These are phyloP conservation scores for Phanerotoma sp. DNA, from an alignment of 2,888 invertebrate species.

Conservation along the genomic window DNA sequence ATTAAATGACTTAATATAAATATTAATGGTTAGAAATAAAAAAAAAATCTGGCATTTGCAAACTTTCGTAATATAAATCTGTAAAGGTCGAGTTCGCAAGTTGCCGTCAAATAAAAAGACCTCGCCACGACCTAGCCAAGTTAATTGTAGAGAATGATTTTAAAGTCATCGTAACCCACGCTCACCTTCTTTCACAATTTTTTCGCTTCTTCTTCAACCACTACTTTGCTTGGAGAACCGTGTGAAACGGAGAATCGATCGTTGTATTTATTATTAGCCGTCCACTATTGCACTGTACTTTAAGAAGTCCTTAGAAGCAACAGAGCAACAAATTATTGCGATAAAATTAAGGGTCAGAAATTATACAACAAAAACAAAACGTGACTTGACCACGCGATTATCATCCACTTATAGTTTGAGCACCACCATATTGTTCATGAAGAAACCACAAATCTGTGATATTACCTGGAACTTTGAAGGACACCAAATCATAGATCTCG, in stretches of 20 bases:
- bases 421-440: slow-evolving; percentile 12
- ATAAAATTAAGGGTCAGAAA: slow-evolving; percentile 4
- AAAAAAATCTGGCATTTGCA: neutral
- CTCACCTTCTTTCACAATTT: slow-evolving; percentile 29
- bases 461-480: slow-evolving; percentile 7
- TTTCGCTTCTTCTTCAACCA: slow-evolving; percentile 9
- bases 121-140: slow-evolving; percentile 29
- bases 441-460: slow-evolving; percentile 13
- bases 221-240: slow-evolving; percentile 10
- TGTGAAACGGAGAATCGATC: slow-evolving; percentile 14
- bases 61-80: slow-evolving; percentile 29
- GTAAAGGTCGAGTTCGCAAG: slow-evolving; percentile 47
- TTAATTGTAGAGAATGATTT: slow-evolving; percentile 34
- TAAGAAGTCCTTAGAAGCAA: slow-evolving; percentile 2
- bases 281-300: slow-evolving; percentile 6
- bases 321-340: neutral
- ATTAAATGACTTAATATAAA: neutral
- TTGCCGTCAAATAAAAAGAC: slow-evolving; percentile 35
- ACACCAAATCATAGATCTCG: slow-evolving; percentile 7
- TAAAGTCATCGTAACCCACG: slow-evolving; percentile 25
- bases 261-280: slow-evolving; percentile 21
- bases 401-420: neutral
- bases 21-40: neutral
- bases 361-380: slow-evolving; percentile 1
- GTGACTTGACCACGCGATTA: slow-evolving; percentile 1